Percentiles rank a stretch among this genome's conserved stretches.
Evolutionary conservation across 2,888 invertebrate genomes (phyloP).

Genomic region (Yponomeuta cagnagella): DNA sequence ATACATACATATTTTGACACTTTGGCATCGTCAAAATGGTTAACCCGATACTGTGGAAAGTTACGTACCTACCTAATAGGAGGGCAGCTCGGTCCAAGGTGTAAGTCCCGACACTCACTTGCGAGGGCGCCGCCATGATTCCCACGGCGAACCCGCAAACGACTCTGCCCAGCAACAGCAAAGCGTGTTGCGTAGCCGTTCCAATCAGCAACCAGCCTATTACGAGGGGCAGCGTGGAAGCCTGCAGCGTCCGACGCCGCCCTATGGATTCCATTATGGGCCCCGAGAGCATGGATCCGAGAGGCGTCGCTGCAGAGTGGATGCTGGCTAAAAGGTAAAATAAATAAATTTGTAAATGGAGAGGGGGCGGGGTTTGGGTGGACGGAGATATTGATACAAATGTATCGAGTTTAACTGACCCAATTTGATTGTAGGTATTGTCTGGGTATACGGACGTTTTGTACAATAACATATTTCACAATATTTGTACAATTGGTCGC

Average conservation of each 20-base stretch:
- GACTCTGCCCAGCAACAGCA: conserved; percentile 79
- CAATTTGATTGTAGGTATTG: too few species aligned
- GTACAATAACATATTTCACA: too few species aligned
- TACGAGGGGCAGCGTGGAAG: conserved; percentile 79
- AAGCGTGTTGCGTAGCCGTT: conserved; percentile 70
- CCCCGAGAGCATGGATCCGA: conserved; percentile 83
- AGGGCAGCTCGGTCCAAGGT: too few species aligned
- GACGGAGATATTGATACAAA: conserved; percentile 8
- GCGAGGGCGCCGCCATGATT: conserved; percentile 82
- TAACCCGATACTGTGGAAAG: too few species aligned
- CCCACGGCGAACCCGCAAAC: conserved; percentile 85
- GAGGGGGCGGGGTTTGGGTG: not conserved
- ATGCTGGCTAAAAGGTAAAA: conserved; percentile 77
- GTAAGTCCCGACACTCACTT: conserved; percentile 62
- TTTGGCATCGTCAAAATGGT: too few species aligned
- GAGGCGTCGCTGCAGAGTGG: conserved; percentile 85
- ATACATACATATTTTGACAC: too few species aligned
- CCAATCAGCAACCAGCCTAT: conserved; percentile 82
- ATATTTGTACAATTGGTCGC: too few species aligned
- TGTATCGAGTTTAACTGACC: not conserved
- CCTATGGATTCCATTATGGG: conserved; percentile 83
- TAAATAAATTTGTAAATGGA: conserved; percentile 18
- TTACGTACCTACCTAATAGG: too few species aligned
- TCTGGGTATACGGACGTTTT: too few species aligned
- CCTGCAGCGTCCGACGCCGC: conserved; percentile 78